phyloP scores from a whole-genome alignment of 2,797 vertebrate species.

The Kryptopterus vitreolus region DNA sequence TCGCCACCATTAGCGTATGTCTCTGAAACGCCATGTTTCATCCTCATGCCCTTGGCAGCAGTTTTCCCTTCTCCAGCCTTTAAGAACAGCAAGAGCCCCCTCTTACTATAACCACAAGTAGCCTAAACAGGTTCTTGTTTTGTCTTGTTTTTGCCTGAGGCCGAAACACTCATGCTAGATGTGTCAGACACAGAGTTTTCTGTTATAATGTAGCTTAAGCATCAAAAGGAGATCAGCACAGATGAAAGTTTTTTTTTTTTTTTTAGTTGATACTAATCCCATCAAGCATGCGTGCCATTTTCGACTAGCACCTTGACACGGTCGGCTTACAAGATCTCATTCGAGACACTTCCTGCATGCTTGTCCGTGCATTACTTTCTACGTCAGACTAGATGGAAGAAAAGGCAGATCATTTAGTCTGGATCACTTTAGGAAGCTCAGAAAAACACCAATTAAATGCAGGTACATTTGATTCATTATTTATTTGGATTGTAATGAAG shows the following conservation, averaged over 20 bases:
- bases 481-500: not conserved
- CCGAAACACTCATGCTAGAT: constrained; percentile 28
- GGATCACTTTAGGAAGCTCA: constrained; percentile 6
- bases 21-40: not conserved
- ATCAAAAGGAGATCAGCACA: constrained; percentile 37
- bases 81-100: constrained; percentile 27
- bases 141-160: constrained; percentile 47
- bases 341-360: not conserved
- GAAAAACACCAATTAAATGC: not conserved
- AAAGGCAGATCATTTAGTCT: constrained; percentile 22
- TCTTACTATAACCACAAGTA: constrained; percentile 37
- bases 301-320: not conserved
- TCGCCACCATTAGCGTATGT: not conserved
- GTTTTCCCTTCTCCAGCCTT: constrained; percentile 24
- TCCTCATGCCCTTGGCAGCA: not conserved
- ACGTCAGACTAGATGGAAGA: not conserved
- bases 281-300: constrained; percentile 25
- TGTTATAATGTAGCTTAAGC: constrained; percentile 21
- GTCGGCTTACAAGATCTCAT: constrained; percentile 1
- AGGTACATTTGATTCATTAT: not conserved
- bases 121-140: constrained; percentile 38
- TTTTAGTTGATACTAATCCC: constrained; percentile 7
- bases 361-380: not conserved
- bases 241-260: constrained; percentile 22
- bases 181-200: constrained; percentile 19